Percentiles rank a stretch among this genome's conserved stretches.
Conservation (phyloP, 2,113 vertebrate genomes). For the Xerus inauris region DNA sequence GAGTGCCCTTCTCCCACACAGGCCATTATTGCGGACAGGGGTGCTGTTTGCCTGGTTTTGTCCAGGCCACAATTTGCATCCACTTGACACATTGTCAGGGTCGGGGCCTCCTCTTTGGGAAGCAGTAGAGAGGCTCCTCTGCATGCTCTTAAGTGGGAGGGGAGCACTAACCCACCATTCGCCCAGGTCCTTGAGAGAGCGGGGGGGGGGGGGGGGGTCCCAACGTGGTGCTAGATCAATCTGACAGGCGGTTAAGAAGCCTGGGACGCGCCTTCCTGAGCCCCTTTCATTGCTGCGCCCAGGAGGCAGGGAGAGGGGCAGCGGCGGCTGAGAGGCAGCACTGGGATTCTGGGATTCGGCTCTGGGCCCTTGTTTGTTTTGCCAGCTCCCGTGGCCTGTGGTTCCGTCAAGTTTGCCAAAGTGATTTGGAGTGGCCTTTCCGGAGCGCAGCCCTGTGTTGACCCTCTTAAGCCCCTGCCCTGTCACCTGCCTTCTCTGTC, state of each 20-base stretch:
- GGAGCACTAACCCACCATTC: conserved; percentile 85
- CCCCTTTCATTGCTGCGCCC: conserved; percentile 77
- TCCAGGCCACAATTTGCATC: conserved; percentile 89
- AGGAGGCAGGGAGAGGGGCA: conserved; percentile 69
- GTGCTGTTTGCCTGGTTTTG: conserved; percentile 92
- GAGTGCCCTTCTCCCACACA: conserved; percentile 84
- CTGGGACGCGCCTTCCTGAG: conserved; percentile 83
- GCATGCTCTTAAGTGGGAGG: conserved; percentile 89
- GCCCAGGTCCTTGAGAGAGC: conserved; percentile 88
- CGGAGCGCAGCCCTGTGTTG: conserved; percentile 65
- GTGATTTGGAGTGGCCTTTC: conserved; percentile 81
- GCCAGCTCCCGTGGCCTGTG: conserved; percentile 32
- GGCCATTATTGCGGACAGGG: conserved; percentile 87
- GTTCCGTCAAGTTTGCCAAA: conserved; percentile 80
- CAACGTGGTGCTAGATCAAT: conserved; percentile 87
- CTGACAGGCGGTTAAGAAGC: conserved; percentile 87
- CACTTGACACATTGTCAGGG: conserved; percentile 91
- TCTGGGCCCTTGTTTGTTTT: background rate
- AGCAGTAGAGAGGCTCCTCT: conserved; percentile 89
- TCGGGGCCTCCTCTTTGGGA: conserved; percentile 90
- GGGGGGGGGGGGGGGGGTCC: no score
- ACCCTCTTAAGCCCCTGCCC: background rate
- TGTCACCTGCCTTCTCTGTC: background rate
- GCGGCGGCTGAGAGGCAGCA: accelerated
- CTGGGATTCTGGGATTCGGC: background rate